Base-by-base conservation (phyloP, 2,113 vertebrate genomes). In the Myrmophylax atrothorax region DNA sequence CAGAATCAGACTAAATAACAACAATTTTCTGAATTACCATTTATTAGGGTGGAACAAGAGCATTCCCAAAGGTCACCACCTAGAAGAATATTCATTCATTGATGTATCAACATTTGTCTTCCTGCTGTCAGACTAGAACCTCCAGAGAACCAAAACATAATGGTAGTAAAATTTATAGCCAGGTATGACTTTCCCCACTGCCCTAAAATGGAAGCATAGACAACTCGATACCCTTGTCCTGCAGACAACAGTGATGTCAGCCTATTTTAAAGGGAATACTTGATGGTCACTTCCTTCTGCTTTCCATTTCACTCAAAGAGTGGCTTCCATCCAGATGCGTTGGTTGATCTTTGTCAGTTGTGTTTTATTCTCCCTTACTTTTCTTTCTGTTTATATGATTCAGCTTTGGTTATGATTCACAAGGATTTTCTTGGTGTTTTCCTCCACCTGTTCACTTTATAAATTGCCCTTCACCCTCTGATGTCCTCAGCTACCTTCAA, bases 211-310 rank as follows among this genome's bases (percentile, higher is more conserved):
- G 78, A 25, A 97, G 12, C 8, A 55, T 0, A 35, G 37, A 77
- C 53, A 76, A 94, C 91, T 68, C 84, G 84, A 95, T 91, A 92
- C 52, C 63, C n/a, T 87, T 89, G 40, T 73, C 76, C 35, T 1
- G 53, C 53, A 76, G n/a, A 83, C 37, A 89, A 73, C 25, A 80
- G 74, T 93, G 89, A 96, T 80, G 70, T 96, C 93, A 96, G 58
- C 23, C 49, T 16, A 1, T 79, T 96, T 31, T 47, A 82, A 91
- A 95, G 44, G 28, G 78, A 95, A 82, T 89, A 72, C 14, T 89
- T 76, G 77, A 81, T 84, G 53, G 62, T 83, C 49, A 83, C 77
- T 96, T 97, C 84, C 94, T 95, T 84, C 64, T 94, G 64, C 59
- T 94, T 96, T 89, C 68, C 22, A 50, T 92, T 97, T 96, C 26